phyloP scores from a whole-genome alignment of 2,888 invertebrate species.

The Elmis aenea region DNA sequence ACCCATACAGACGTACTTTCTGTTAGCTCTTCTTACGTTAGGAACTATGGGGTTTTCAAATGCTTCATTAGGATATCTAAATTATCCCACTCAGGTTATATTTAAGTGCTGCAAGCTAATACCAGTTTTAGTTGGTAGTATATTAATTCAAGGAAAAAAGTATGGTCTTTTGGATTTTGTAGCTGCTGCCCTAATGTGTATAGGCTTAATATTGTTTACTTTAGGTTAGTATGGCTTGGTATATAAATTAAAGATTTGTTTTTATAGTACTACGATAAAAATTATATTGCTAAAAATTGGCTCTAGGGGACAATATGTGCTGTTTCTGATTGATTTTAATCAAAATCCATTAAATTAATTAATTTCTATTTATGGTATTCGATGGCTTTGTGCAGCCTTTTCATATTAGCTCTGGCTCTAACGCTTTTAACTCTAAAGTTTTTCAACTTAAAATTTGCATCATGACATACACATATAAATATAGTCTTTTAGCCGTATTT shows the following conservation, averaged over 20 bases:
- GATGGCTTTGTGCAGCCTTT: no score
- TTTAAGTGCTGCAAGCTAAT: conserved; percentile 97
- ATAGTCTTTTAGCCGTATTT: no score
- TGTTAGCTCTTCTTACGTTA: conserved; percentile 81
- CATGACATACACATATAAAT: no score
- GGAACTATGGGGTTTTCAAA: conserved; percentile 97
- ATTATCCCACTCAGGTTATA: conserved; percentile 95
- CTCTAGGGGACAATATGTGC: no score
- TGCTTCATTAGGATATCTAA: conserved; percentile 87
- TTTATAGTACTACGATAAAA: no score
- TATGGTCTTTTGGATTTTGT: conserved; percentile 79
- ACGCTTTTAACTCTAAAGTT: no score
- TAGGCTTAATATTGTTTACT: conserved; percentile 87
- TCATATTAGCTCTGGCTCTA: no score
- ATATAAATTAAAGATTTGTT: not conserved
- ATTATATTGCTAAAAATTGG: no score
- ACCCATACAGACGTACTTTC: conserved; percentile 71
- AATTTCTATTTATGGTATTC: no score
- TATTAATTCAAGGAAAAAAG: conserved; percentile 84
- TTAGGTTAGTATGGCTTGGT: conserved; percentile 57
- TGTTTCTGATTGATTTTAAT: no score
- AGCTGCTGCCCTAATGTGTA: conserved; percentile 81
- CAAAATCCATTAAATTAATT: no score
- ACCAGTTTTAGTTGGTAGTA: conserved; percentile 91
- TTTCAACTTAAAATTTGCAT: no score